phyloP scores from a whole-genome alignment of 2,888 invertebrate species.

The Panzeria rudis region DNA sequence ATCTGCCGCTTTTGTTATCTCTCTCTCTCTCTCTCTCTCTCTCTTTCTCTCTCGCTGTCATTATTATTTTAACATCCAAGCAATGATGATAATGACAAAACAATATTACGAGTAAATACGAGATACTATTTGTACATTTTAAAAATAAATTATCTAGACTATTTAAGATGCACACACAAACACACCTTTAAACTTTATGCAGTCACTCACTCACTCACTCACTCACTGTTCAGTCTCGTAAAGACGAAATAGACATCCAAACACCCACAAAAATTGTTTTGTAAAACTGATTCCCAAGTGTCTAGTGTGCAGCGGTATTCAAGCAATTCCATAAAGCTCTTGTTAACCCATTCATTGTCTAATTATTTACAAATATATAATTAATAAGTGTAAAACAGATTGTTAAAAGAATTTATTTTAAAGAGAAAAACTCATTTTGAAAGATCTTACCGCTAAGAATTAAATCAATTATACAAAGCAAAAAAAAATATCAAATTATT shows the following conservation, averaged over 20 bases:
- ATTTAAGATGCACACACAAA: background rate
- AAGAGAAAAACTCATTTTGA: background rate
- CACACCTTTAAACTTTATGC: too few species aligned
- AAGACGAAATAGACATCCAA: slow-evolving; percentile 42
- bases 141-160: slow-evolving; percentile 12
- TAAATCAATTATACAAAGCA: too few species aligned
- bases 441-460: background rate
- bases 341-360: slow-evolving; percentile 56
- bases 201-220: background rate
- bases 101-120: slow-evolving; percentile 13
- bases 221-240: background rate
- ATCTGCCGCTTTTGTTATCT: background rate
- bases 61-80: too few species aligned
- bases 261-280: slow-evolving; percentile 56
- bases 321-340: slow-evolving; percentile 30
- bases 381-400: slow-evolving; percentile 47
- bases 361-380: slow-evolving; percentile 23
- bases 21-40: background rate
- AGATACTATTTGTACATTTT: slow-evolving; percentile 17
- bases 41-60: background rate
- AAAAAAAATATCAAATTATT: too few species aligned
- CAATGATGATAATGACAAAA: slow-evolving; percentile 40
- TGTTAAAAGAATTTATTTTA: slow-evolving; percentile 26
- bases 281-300: slow-evolving; percentile 56
- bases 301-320: slow-evolving; percentile 38